These are phyloP conservation scores for Esox lucius DNA, from an alignment of 2,797 vertebrate species.

Conservation along the genomic window DNA sequence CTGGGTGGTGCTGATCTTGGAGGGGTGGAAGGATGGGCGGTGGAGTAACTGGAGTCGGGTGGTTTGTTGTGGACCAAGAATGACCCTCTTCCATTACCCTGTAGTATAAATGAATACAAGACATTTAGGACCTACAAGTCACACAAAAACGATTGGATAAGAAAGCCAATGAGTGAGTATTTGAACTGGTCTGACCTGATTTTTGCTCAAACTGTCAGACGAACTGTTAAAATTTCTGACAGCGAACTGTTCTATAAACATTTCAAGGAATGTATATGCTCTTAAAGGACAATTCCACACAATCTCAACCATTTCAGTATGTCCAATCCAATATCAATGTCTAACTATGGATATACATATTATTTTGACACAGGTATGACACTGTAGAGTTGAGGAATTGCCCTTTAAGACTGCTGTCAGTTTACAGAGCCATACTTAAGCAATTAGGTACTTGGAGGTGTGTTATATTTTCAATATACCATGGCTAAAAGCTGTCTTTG, in stretches of 20 bases:
- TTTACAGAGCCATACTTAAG: too few species aligned
- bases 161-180: slow-evolving; percentile 33
- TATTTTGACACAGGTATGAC: too few species aligned
- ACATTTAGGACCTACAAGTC: slow-evolving; percentile 37
- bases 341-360: too few species aligned
- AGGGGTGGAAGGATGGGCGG: neutral
- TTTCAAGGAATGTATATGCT: slow-evolving; percentile 21
- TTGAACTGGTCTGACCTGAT: neutral
- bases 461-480: too few species aligned
- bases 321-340: too few species aligned
- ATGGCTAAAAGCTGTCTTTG: too few species aligned
- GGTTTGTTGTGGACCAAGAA: neutral
- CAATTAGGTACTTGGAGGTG: too few species aligned
- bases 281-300: slow-evolving; percentile 17
- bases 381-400: too few species aligned
- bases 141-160: slow-evolving; percentile 41
- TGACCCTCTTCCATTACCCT: slow-evolving; percentile 32
- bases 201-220: neutral
- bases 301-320: too few species aligned
- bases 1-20: slow-evolving; percentile 13
- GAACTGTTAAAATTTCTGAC: slow-evolving; percentile 30
- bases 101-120: slow-evolving; percentile 29
- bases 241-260: neutral
- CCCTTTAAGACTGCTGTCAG: too few species aligned
- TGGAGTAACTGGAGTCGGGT: neutral